phyloP scores from a whole-genome alignment of 2,113 vertebrate genomes.

The Sinocyclocheilus grahami region DNA sequence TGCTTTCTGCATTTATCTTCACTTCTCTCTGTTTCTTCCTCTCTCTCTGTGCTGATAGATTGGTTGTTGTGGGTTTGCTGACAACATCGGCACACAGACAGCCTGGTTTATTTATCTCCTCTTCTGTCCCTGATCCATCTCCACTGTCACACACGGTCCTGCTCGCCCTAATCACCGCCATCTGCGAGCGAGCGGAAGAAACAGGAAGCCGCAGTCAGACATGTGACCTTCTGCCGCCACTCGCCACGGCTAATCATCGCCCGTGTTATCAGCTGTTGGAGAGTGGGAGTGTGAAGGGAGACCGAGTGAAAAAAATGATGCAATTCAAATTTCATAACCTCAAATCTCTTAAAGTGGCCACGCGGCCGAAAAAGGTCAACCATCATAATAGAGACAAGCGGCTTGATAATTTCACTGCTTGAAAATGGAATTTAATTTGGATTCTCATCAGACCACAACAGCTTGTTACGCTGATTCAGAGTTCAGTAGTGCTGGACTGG shows the following conservation, averaged over 20 bases:
- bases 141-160: constrained; percentile 41
- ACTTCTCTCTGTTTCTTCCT: background rate
- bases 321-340: constrained; percentile 21
- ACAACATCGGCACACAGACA: constrained; percentile 34
- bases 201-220: constrained; percentile 33
- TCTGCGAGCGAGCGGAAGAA: constrained; percentile 32
- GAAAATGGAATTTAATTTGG: constrained; percentile 11
- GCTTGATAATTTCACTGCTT: background rate
- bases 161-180: constrained; percentile 41
- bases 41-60: constrained; percentile 29
- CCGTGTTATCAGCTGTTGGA: constrained; percentile 33
- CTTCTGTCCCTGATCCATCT: constrained; percentile 44
- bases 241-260: constrained; percentile 33
- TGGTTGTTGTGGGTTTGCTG: constrained; percentile 25
- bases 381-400: constrained; percentile 10
- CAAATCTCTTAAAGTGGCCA: constrained; percentile 27
- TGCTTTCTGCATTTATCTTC: background rate
- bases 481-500: background rate
- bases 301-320: background rate
- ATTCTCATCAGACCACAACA: background rate
- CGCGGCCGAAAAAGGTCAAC: constrained; percentile 11
- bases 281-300: constrained; percentile 25
- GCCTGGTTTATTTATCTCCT: constrained; percentile 38
- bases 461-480: constrained; percentile 13
- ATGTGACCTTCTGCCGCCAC: constrained; percentile 33